A percentile compares a stretch with the other conserved stretches of the same genome.
phyloP scores from a whole-genome alignment of 2,888 invertebrate species.

The Ashinkailepas kermadecensis region DNA sequence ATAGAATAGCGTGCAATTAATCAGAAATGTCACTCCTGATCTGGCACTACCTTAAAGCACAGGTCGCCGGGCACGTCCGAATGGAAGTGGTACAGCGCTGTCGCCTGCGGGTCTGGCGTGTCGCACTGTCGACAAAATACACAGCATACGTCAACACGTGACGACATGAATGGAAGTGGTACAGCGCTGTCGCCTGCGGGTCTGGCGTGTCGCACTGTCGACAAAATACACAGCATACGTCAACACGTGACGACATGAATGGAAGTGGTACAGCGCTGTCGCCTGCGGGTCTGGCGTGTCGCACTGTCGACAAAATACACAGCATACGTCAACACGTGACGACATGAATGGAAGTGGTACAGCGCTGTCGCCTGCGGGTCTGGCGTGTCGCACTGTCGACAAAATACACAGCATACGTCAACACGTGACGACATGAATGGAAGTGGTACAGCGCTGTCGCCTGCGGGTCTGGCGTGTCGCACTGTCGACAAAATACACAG shows the following conservation, averaged over 20 bases:
- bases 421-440: background rate
- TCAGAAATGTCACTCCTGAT: too few relatives aligned
- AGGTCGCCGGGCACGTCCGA: background rate
- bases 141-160: too few relatives aligned
- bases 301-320: too few relatives aligned
- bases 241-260: background rate
- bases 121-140: too few relatives aligned
- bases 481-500: too few relatives aligned
- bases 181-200: background rate
- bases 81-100: background rate
- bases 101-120: background rate
- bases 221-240: too few relatives aligned
- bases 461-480: background rate
- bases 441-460: background rate
- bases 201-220: too few relatives aligned
- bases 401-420: too few relatives aligned
- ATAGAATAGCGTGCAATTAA: too few relatives aligned
- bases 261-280: background rate
- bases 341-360: constrained; percentile 7
- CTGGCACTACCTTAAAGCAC: background rate
- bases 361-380: background rate
- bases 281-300: background rate
- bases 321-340: too few relatives aligned
- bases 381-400: too few relatives aligned
- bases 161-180: background rate